Conservation (phyloP, 2,888 invertebrate species). For the Cheilosia vulpina region DNA sequence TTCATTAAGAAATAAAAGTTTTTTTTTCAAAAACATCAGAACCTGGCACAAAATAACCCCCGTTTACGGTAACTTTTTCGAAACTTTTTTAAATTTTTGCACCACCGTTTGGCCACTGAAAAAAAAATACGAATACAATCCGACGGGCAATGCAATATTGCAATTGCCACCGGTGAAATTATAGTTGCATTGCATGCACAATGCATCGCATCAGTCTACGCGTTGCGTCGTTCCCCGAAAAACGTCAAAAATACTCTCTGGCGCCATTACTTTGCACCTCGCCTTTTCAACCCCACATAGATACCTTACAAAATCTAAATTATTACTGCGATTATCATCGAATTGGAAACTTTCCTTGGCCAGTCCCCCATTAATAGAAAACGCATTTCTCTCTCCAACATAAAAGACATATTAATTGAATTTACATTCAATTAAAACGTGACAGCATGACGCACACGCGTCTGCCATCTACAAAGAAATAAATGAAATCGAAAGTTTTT, state of each 20-base stretch:
- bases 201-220: neutral
- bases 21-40: no score
- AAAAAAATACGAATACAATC: neutral
- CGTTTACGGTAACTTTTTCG: no score
- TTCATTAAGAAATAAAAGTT: no score
- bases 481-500: slow-evolving; percentile 62
- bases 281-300: neutral
- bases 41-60: no score
- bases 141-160: neutral
- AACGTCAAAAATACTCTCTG: neutral
- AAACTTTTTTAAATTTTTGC: neutral
- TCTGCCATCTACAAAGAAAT: slow-evolving; percentile 26
- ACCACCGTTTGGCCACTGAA: neutral
- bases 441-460: slow-evolving; percentile 44
- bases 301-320: neutral
- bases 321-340: slow-evolving; percentile 5
- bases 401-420: slow-evolving; percentile 25
- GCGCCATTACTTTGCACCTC: neutral
- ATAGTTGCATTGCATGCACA: neutral
- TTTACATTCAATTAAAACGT: slow-evolving; percentile 60
- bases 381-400: slow-evolving; percentile 25
- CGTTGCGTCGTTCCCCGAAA: neutral
- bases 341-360: slow-evolving; percentile 45
- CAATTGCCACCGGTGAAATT: neutral
- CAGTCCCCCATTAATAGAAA: slow-evolving; percentile 15